Percentiles rank a stretch among this genome's conserved stretches.
These are phyloP conservation scores for Acanthosepion lycidas DNA, from an alignment of 2,888 invertebrate species.

Conservation along the genomic window DNA sequence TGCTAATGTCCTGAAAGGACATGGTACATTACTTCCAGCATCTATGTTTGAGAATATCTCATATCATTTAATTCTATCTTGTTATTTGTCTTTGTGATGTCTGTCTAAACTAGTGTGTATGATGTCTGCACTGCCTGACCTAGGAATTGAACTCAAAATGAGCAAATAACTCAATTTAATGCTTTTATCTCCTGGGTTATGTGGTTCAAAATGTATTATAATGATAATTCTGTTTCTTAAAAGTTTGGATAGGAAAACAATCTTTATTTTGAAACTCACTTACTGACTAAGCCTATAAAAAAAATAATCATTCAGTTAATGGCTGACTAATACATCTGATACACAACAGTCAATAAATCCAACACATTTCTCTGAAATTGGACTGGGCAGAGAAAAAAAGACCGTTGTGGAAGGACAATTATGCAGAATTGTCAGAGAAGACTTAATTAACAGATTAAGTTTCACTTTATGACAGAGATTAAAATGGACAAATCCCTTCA, in stretches of 20 bases:
- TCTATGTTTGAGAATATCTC: too few species aligned
- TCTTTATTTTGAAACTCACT: not conserved
- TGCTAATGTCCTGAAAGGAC: too few species aligned
- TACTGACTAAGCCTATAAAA: not conserved
- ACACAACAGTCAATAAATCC: not conserved
- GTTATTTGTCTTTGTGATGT: too few species aligned
- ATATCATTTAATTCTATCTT: too few species aligned
- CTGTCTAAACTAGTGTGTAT: too few species aligned
- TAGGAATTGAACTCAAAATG: too few species aligned
- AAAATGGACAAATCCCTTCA: constrained; percentile 33
- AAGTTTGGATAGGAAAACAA: not conserved
- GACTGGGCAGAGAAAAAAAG: not conserved
- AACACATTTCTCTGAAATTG: not conserved
- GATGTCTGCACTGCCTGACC: too few species aligned
- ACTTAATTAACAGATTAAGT: not conserved
- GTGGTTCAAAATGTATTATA: too few species aligned
- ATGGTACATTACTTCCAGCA: too few species aligned
- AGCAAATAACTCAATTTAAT: too few species aligned
- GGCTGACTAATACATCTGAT: not conserved
- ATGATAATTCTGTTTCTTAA: not conserved
- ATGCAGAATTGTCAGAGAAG: not conserved
- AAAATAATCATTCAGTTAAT: not conserved
- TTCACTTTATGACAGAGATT: not conserved
- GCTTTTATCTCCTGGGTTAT: too few species aligned
- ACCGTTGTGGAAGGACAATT: not conserved